Evolutionary conservation across 1,140 invertebrate species (phyloP).

Genomic region (Drosophila auraria): DNA sequence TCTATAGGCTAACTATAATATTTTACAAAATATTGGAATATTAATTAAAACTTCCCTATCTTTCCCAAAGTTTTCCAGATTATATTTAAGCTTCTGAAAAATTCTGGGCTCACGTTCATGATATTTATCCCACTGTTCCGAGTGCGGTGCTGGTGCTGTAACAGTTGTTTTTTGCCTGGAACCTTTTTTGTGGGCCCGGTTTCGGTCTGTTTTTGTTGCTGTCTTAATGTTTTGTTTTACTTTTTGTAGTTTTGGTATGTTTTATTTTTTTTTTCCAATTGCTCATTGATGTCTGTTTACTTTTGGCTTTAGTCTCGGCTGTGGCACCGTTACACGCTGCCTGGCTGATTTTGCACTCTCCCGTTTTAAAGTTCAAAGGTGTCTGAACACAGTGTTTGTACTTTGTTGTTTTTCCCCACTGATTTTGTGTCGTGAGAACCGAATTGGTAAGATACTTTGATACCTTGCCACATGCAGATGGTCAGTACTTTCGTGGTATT

Average conservation of each 20-base stretch:
- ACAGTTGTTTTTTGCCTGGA: conserved; percentile 72
- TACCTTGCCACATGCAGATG: conserved; percentile 31
- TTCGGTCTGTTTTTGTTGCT: conserved; percentile 44
- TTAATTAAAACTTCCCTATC: too few relatives aligned
- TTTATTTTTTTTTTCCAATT: conserved; percentile 46
- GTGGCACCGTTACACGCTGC: conserved; percentile 43
- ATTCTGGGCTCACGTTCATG: neutral
- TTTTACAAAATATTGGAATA: neutral
- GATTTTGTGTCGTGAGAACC: conserved; percentile 71
- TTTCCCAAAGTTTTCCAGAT: neutral
- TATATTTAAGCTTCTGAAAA: neutral
- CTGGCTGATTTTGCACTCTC: conserved; percentile 66
- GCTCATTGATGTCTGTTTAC: conserved; percentile 78
- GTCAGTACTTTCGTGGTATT: conserved; percentile 26
- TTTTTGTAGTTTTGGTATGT: conserved; percentile 51
- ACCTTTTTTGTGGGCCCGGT: conserved; percentile 62
- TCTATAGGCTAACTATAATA: neutral
- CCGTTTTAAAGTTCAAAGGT: conserved; percentile 82
- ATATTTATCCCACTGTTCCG: conserved; percentile 43
- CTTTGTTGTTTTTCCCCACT: conserved; percentile 14
- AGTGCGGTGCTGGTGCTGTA: conserved; percentile 45
- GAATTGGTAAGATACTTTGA: conserved; percentile 49
- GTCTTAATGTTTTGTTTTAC: conserved; percentile 38
- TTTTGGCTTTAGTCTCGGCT: conserved; percentile 56
- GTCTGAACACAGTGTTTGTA: conserved; percentile 44